These are phyloP conservation scores for Pteronotus mesoamericanus DNA, from an alignment of 2,797 vertebrate genomes.

Conservation along the genomic window DNA sequence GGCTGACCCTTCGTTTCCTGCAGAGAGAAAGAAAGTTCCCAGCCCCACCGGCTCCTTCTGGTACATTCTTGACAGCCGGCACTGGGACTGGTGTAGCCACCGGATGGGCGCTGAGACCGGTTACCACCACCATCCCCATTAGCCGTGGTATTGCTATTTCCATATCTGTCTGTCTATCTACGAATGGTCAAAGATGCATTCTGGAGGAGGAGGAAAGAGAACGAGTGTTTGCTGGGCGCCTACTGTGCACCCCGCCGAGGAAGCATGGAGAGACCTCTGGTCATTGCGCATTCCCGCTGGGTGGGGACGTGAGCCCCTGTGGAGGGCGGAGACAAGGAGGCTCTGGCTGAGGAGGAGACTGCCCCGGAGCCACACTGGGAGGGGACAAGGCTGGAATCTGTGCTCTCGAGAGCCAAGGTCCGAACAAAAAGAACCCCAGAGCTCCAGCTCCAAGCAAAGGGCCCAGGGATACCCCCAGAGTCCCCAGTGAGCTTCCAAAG, in stretches of 20 bases:
- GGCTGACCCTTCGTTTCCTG: not conserved
- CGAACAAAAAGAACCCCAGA: not conserved
- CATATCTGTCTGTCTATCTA: not conserved
- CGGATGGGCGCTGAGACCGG: not conserved
- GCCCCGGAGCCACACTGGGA: not conserved
- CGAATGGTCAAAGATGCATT: not conserved
- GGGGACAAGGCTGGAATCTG: not conserved
- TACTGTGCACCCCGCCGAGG: rapidly evolving
- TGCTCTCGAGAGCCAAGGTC: not conserved
- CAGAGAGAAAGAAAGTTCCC: not conserved
- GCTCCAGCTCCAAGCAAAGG: not conserved
- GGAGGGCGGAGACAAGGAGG: not conserved
- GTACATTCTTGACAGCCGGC: not conserved
- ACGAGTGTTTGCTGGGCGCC: not conserved
- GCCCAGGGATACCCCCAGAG: not conserved
- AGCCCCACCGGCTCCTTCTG: not conserved
- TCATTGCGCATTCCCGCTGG: not conserved
- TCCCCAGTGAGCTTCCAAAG: not conserved
- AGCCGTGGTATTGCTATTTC: not conserved
- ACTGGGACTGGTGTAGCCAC: not conserved
- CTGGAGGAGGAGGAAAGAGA: not conserved
- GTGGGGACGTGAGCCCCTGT: rapidly evolving
- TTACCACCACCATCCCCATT: no score
- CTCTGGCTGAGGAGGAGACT: not conserved
- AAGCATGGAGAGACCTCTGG: not conserved